Base-by-base conservation (phyloP, 1,140 invertebrate genomes). In the Gryllus bimaculatus region DNA sequence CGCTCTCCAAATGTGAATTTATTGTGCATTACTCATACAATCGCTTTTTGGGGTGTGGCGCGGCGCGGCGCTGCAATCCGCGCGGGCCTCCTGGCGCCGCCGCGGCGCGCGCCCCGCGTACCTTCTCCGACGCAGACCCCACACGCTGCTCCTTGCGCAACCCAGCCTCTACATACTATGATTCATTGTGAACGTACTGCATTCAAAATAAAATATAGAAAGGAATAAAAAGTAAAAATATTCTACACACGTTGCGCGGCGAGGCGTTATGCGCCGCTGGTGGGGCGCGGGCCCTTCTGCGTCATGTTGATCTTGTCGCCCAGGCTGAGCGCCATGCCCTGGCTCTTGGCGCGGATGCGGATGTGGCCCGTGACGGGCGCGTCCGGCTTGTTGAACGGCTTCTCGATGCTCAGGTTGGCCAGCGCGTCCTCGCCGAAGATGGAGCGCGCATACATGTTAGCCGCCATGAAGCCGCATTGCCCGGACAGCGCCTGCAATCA, bases 391-490 rank as follows among this genome's bases (percentile, higher is more conserved):
- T 96, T 93, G 49, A 95, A 88, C 15, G 96, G 94, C 83, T 98
- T 98, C 86, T 99, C 98, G 83, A 99, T 96, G 83, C 96, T 98
- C 81, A 99, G 90, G 90, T 99, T 99, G 76, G 98, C 98, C 80
- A 99, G 87, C 6, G 98, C 98, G 87, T 99, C 97, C 88, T 99
- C 98, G 7, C 98, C 98, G 87, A 99, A 99, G 84, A 99, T 99
- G 6, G 97, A 99, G 84, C 96, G 93, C 66, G 98, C 98, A 88
- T 99, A 99, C 89, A 99, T 93, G 85, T 99, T 99, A 54, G 98
- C 98, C 66, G 98, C 98, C 95, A 99, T 96, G 86, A 99, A 99
- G 18, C 97, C 97, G 87, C 98, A 99, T 83, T 99, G 95, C 0
- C 98, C 98, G 10, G 93, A 94, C 54, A 99, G 86, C 21, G 97